phyloP scores from a whole-genome alignment of 2,888 invertebrate species.

The Nesidiocoris tenuis region DNA sequence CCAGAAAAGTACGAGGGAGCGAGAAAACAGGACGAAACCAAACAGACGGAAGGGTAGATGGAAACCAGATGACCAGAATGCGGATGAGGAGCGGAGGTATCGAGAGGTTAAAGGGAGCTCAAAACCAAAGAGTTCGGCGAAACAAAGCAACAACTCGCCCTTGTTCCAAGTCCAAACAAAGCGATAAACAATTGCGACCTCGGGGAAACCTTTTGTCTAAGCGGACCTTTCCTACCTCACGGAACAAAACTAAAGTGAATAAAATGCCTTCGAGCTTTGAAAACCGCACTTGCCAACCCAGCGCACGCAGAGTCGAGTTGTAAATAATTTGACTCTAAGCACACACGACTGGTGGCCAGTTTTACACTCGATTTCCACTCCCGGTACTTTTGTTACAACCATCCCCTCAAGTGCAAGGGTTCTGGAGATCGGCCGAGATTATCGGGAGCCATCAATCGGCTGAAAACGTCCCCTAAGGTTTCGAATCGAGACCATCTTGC shows the following conservation, averaged over 20 bases:
- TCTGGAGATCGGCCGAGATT: no score
- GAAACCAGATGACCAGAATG: neutral
- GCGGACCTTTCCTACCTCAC: conserved; percentile 5
- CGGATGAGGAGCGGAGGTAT: neutral
- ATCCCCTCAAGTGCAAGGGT: no score
- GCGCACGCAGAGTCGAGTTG: conserved; percentile 1
- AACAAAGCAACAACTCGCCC: conserved; percentile 37
- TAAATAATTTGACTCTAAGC: conserved; percentile 35
- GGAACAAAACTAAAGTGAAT: conserved; percentile 42
- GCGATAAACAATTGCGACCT: conserved; percentile 43
- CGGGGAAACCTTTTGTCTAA: conserved; percentile 28
- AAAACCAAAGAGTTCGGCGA: conserved; percentile 37
- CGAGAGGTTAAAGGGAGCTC: conserved; percentile 13
- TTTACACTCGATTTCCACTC: conserved; percentile 13
- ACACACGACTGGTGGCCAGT: conserved; percentile 33
- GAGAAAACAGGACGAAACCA: neutral
- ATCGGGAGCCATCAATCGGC: no score
- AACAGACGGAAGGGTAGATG: neutral
- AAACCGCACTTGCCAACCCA: conserved; percentile 24
- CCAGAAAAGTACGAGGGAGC: neutral
- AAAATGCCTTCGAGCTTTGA: conserved; percentile 37
- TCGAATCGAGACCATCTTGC: no score
- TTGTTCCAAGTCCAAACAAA: conserved; percentile 44
- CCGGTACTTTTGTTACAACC: conserved; percentile 31
- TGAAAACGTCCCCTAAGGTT: no score